These are phyloP conservation scores for Euthynnus affinis DNA, from an alignment of 2,797 vertebrate genomes.

Conservation along the genomic window DNA sequence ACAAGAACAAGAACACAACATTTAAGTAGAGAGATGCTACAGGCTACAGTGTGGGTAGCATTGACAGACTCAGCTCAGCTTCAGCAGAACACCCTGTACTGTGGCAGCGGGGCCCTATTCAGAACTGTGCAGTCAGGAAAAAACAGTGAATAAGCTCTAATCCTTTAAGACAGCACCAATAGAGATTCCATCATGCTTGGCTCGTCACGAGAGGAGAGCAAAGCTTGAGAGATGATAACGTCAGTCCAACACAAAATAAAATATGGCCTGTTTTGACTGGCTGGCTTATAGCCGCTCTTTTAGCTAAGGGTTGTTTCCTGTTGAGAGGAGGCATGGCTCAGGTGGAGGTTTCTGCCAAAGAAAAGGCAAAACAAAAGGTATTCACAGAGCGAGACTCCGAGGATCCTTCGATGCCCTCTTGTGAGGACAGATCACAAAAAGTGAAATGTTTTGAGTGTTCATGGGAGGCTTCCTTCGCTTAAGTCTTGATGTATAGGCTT, in stretches of 20 bases:
- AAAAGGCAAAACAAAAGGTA: slow-evolving; percentile 66
- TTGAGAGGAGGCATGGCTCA: slow-evolving; percentile 64
- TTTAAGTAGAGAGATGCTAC: slow-evolving; percentile 21
- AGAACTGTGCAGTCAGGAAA: slow-evolving; percentile 73
- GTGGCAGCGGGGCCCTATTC: slow-evolving; percentile 60
- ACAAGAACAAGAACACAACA: neutral
- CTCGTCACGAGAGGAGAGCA: slow-evolving; percentile 72
- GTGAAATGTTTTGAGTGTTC: slow-evolving; percentile 52
- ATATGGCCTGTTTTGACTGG: slow-evolving; percentile 80
- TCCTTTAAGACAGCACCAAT: slow-evolving; percentile 80
- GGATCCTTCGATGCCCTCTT: slow-evolving; percentile 47
- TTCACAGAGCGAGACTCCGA: slow-evolving; percentile 45
- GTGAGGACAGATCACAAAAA: slow-evolving; percentile 50
- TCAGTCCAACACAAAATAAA: slow-evolving; percentile 75
- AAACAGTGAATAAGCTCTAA: slow-evolving; percentile 73
- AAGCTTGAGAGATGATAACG: slow-evolving; percentile 75
- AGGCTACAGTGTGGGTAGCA: slow-evolving; percentile 32
- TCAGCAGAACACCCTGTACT: slow-evolving; percentile 57
- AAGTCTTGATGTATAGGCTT: slow-evolving; percentile 26
- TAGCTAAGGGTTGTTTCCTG: slow-evolving; percentile 71
- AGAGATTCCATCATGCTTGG: slow-evolving; percentile 79
- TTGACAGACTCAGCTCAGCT: slow-evolving; percentile 44
- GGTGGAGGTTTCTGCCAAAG: slow-evolving; percentile 63
- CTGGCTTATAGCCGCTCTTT: slow-evolving; percentile 67
- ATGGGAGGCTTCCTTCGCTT: slow-evolving; percentile 23